Evolutionary conservation across 2,797 vertebrate species (phyloP), one percentile per base, ranked within the genome.

Genomic region (Lithobates pipiens): DNA sequence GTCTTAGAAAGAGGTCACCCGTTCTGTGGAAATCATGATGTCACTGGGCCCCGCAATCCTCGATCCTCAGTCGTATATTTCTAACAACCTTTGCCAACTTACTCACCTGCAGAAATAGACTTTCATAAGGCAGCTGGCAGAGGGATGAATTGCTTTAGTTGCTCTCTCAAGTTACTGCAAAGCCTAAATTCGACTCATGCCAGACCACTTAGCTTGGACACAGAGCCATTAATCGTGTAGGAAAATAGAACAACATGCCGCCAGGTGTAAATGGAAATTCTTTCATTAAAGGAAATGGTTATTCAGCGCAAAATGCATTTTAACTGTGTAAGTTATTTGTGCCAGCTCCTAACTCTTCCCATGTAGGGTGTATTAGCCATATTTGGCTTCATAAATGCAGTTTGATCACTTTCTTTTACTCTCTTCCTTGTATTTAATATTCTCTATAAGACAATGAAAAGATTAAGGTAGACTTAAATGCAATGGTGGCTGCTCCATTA

Each of bases 241-340:
- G 67, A 72, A 32, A 63, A 80, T 71, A 80, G 36, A 76, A 85
- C 63, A 72, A 72, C 46, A 69, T 77, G 65, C 36, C 76, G 75
- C 75, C 82, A 75, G 84, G 93, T 82, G 79, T 89, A 91, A 89
- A 88, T 89, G 78, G 90, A 89, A 77, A 81, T 84, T 88, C 85
- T 86, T 67, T 73, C 82, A 61, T 88, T 77, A 82, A 82, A 88
- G 84, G 77, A 85, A 91, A 79, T 27, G 27, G 70, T 82, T 74
- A 63, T 82, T 61, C 70, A 44, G 54, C 63, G 34, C 72, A 70
- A 82, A 83, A 83, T 75, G 57, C 72, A 83, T 76, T 82, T 63
- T 76, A 76, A 6, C 46, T 27, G 23, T 54, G 42, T 74, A 63
- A 44, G 0, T 34, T 29, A 63, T 61, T 63, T 61, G 34, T 16